Conservation (phyloP, 2,113 vertebrate genomes). For the Oryzias celebensis region DNA sequence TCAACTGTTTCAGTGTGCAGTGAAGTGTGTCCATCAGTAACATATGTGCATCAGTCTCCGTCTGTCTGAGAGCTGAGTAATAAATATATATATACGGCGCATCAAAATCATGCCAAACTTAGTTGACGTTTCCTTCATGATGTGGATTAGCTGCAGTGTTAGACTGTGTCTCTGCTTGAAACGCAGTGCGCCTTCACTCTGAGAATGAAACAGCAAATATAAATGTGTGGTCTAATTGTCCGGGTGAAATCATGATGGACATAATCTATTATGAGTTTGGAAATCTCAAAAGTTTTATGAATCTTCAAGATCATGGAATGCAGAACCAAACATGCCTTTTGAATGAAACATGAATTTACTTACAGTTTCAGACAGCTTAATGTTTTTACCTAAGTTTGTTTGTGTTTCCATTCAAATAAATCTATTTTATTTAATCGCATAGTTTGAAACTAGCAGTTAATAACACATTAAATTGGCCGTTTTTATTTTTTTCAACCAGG, state of each 20-base stretch:
- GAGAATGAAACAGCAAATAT: constrained; percentile 14
- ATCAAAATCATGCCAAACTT: constrained; percentile 14
- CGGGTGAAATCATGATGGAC: neutral
- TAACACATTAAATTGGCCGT: too few species aligned
- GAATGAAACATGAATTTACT: too few species aligned
- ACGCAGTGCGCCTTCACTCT: constrained; percentile 22
- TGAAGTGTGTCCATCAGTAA: constrained; percentile 44
- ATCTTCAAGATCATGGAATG: constrained; percentile 13
- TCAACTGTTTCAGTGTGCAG: constrained; percentile 28
- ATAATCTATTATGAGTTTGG: neutral
- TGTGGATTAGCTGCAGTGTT: constrained; percentile 23
- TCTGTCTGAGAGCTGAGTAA: constrained; percentile 37
- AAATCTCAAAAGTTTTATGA: constrained; percentile 10
- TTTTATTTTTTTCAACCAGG: too few species aligned
- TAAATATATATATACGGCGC: constrained; percentile 12
- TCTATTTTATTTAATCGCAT: too few species aligned
- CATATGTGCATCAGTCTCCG: constrained; percentile 52
- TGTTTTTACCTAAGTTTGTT: too few species aligned
- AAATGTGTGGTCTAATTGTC: neutral
- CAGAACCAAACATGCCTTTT: neutral
- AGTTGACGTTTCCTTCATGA: neutral
- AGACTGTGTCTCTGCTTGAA: constrained; percentile 22
- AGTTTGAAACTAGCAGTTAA: too few species aligned
- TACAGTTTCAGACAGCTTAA: too few species aligned
- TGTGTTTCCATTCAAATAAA: too few species aligned